These are phyloP conservation scores for Rhinogobio ventralis DNA, from an alignment of 2,797 vertebrate species.

Conservation along the genomic window DNA sequence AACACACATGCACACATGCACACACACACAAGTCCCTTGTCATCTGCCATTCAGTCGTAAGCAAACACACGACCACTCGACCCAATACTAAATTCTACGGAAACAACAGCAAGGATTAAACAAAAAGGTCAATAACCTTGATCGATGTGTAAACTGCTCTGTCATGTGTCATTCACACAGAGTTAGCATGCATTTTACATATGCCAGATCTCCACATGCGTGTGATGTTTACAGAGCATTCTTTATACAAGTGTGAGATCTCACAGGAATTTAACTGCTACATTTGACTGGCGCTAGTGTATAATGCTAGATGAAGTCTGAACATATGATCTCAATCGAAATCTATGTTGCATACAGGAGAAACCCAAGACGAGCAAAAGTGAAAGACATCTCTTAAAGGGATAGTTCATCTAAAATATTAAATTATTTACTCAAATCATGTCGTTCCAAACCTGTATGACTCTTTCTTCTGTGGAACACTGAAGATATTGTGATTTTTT, in stretches of 20 bases:
- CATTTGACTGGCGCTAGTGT: slow-evolving; percentile 44
- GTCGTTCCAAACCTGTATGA: not conserved
- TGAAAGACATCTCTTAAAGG: slow-evolving; percentile 1
- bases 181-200: slow-evolving; percentile 43
- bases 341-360: slow-evolving; percentile 31
- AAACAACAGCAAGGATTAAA: slow-evolving; percentile 63
- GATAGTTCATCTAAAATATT: not conserved
- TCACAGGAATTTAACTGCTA: slow-evolving; percentile 47
- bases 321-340: slow-evolving; percentile 33
- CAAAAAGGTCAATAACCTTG: slow-evolving; percentile 71
- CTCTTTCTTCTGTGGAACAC: not conserved
- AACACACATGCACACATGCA: slow-evolving; percentile 18
- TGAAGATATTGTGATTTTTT: not conserved
- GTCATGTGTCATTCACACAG: slow-evolving; percentile 69
- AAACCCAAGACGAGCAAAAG: slow-evolving; percentile 12
- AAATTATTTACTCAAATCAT: not conserved
- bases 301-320: slow-evolving; percentile 35
- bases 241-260: slow-evolving; percentile 56
- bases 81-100: slow-evolving; percentile 33
- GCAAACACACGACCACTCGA: slow-evolving; percentile 61
- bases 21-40: not conserved
- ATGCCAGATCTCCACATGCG: slow-evolving; percentile 55
- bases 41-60: slow-evolving; percentile 23
- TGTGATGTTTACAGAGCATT: slow-evolving; percentile 69
- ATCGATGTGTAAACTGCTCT: slow-evolving; percentile 63